Conservation (phyloP, 1,140 invertebrate genomes). For the Calosoma granatense region DNA sequence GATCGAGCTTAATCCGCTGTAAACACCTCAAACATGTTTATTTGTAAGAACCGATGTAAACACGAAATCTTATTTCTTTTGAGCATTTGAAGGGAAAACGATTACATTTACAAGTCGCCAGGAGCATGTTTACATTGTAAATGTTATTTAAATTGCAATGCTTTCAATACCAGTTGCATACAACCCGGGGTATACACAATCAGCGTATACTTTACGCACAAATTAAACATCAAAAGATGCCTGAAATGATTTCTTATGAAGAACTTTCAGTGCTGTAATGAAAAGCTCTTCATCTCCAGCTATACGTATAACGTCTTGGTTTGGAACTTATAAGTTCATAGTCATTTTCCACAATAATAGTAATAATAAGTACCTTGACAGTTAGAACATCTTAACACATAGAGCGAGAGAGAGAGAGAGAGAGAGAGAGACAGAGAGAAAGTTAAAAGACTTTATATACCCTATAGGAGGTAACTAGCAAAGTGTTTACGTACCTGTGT, state of each 20-base stretch:
- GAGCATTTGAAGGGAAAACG: not conserved
- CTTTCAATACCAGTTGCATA: not conserved
- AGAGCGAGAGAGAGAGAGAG: too few relatives aligned
- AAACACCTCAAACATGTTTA: not conserved
- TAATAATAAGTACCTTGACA: slow-evolving; percentile 1
- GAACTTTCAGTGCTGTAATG: not conserved
- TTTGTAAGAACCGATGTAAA: not conserved
- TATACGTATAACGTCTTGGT: slow-evolving; percentile 1
- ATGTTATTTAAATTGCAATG: slow-evolving; percentile 8
- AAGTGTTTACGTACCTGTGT: not conserved
- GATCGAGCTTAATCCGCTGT: not conserved
- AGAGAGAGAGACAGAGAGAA: too few relatives aligned
- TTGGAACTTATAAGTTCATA: not conserved
- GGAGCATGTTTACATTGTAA: not conserved
- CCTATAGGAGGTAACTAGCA: not conserved
- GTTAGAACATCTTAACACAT: too few relatives aligned
- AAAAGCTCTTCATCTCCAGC: slow-evolving; percentile 1
- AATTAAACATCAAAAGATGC: slow-evolving; percentile 7
- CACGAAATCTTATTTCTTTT: not conserved
- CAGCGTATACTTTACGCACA: slow-evolving; percentile 1
- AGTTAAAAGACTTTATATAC: too few relatives aligned
- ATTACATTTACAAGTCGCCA: not conserved
- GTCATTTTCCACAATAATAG: not conserved
- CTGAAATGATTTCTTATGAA: not conserved
- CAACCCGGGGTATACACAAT: not conserved